These are phyloP conservation scores for Mesaphorura yosii DNA, from an alignment of 1,140 invertebrate genomes.

Conservation along the genomic window DNA sequence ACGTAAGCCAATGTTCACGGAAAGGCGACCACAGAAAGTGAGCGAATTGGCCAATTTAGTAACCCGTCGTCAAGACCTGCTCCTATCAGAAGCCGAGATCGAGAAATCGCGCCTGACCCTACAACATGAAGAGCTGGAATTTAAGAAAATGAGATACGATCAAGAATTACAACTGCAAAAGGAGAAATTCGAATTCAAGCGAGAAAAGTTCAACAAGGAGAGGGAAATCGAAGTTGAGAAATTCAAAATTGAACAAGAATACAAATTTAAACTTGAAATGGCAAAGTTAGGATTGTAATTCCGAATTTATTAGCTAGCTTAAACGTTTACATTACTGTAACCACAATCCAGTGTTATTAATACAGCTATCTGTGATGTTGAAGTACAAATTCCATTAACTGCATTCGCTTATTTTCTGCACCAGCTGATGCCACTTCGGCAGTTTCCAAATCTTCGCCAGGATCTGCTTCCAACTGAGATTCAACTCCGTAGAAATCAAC, in stretches of 20 bases:
- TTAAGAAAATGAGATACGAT: too few relatives aligned
- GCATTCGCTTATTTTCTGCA: background rate
- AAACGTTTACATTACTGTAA: too few relatives aligned
- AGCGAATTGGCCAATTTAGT: background rate
- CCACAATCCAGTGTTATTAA: too few relatives aligned
- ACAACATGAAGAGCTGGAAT: too few relatives aligned
- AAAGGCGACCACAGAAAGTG: background rate
- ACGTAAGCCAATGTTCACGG: background rate
- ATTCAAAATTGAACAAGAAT: slow-evolving; percentile 3
- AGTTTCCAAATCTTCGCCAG: background rate
- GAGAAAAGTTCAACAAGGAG: background rate
- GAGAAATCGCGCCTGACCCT: background rate
- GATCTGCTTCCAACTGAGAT: background rate
- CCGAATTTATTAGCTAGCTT: background rate
- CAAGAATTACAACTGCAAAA: background rate
- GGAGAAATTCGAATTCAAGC: background rate
- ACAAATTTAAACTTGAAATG: background rate
- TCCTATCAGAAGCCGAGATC: background rate
- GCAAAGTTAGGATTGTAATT: background rate
- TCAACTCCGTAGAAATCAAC: background rate
- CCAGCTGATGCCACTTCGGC: background rate
- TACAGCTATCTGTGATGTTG: background rate
- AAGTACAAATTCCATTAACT: background rate
- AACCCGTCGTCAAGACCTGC: background rate
- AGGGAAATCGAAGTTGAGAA: background rate